Base-by-base conservation (phyloP, 1,140 invertebrate genomes). In the Vollenhovia emeryi region DNA sequence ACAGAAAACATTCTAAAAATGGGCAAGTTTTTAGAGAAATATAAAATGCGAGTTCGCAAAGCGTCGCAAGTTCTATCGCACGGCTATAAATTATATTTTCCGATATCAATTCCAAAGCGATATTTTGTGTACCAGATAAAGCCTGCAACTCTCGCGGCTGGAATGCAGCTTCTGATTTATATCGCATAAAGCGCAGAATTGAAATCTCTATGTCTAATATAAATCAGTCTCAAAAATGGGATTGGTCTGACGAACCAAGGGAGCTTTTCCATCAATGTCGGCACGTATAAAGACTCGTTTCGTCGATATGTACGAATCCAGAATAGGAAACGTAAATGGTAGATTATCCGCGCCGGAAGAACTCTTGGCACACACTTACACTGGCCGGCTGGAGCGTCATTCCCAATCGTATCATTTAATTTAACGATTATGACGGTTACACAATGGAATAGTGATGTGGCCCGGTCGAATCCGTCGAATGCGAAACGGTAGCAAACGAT, bases 201-300 rank as follows among this genome's bases (percentile, higher is more conserved):
- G 36, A 57, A 66, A 80, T 71, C 50, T 57, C 24, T 45, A 24
- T 40, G 66, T 73, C 66, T 82, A 73, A 82, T 82, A 82, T 71
- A 82, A 82, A 82, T 82, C 78, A 82, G 48, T 73, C 13, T 73
- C 64, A 82, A 82, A 82, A 82, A 82, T 82, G 13, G 36, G 13
- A 82, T 73, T 45, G 40, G 27, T 27, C 24, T 73, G 78, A 82
- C 66, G 40, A 73, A 55, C 24, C 76, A 68, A 43, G 68, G 55
- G 24, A 83, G 64, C 30, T 59, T 64, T 40, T 85, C 84, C 75
- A 69, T 83, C 64, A 84, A 85, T 18, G 84, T 80, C 76, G 66
- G 13, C 45, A 5, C 57, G 9, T 15, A 40, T 43, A 79, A 62
- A 80, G 66, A 52, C 43, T 62, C 73, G 30, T 60, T 45, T 66